Base-by-base conservation (phyloP, 1,140 invertebrate genomes). In the Papilio polyxenes region DNA sequence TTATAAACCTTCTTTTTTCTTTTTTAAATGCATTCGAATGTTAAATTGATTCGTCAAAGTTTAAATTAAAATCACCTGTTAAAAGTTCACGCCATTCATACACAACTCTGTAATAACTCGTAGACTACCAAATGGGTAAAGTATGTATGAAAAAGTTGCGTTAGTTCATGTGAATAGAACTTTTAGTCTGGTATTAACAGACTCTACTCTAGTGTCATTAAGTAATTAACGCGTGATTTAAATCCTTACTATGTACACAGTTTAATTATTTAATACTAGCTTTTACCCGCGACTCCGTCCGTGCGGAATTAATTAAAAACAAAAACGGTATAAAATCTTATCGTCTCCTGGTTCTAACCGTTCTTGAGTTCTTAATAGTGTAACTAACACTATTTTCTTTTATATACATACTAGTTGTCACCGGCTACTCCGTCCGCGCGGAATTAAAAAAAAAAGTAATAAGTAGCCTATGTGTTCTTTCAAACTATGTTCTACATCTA, bases 141-240 rank as follows among this genome's bases (percentile, higher is more conserved):
- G 23, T 72, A 31, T 40, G 65, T 72, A 72, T 72, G 31, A 72
- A 72, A 72, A 72, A 72, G 65, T 72, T 72, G 6, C 40, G 23
- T 40, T 69, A 69, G 65, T 69, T 69, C 23, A 69, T 69, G 31
- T 37, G 40, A 72, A 37, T 72, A 37, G 31, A 72, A 72, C 65
- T 72, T 72, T 72, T 37, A 72, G 65, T 72, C 31, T 5, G 13
- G 65, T 13, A 15, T 72, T 72, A 13, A 72, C 65, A 15, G 31
- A 72, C 65, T 69, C 59, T 62, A 59, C 56, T 23, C 65, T 72
- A 72, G 65, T 65, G 62, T 65, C 0, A 65, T 65, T 23, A 65
- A 65, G 20, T 72, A 37, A 72, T 72, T 72, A 72, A 72, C 65
- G 65, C 65, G 31, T 72, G 13, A 72, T 72, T 72, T 72, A 72